phyloP scores from a whole-genome alignment of 2,797 vertebrate genomes.

The Chrosomus eos region DNA sequence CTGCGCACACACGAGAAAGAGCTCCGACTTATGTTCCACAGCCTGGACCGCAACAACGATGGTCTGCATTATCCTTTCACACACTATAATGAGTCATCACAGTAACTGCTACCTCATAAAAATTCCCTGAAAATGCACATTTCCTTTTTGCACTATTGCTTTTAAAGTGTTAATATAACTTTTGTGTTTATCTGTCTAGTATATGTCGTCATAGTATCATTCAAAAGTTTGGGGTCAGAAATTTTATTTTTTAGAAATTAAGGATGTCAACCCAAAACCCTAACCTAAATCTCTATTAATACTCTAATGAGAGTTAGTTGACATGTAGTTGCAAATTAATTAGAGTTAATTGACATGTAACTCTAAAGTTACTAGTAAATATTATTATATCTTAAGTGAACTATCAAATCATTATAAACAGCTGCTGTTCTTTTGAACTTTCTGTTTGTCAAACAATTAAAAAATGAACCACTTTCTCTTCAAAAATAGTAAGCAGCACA shows the following conservation, averaged over 20 bases:
- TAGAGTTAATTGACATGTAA: no score
- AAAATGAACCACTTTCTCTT: not conserved
- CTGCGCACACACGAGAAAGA: constrained; percentile 82
- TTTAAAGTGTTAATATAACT: not conserved
- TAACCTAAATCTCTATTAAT: not conserved
- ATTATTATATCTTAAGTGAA: no score
- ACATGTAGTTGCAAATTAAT: not conserved
- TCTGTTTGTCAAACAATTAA: not conserved
- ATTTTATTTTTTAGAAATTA: not conserved
- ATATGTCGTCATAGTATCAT: not conserved
- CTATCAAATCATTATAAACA: not conserved
- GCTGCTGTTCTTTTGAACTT: not conserved
- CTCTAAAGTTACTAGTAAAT: not conserved
- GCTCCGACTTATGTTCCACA: constrained; percentile 83
- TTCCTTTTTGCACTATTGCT: not conserved
- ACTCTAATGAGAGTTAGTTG: not conserved
- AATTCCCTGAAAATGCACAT: not conserved
- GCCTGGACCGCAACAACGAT: constrained; percentile 85
- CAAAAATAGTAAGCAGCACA: not conserved
- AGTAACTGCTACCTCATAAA: not conserved
- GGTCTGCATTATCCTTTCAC: constrained; percentile 68
- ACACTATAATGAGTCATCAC: not conserved
- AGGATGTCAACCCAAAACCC: no score
- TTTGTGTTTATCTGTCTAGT: not conserved
- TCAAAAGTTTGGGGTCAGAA: not conserved